Base-by-base conservation (phyloP, 2,797 vertebrate species). In the Acipenser ruthenus region DNA sequence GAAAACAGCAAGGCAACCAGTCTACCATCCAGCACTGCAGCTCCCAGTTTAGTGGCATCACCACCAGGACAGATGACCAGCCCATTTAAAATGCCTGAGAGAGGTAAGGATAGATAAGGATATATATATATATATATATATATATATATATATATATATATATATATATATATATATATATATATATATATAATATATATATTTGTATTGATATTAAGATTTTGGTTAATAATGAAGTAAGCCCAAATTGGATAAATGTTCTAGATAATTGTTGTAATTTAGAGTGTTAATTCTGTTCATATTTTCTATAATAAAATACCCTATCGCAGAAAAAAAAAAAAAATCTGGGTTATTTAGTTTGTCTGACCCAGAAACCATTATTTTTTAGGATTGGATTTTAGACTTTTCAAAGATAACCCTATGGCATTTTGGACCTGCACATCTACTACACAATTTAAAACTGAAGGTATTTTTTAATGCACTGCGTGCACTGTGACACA, bases 351-450 rank as follows among this genome's bases (percentile, higher is more conserved):
- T 37, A 37, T 79, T 80, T 82, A 83, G 83, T 81, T 76, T 84
- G 70, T 76, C 86, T 83, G 83, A 87, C 73, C 80, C 79, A 80
- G 74, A 23, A 74, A 84, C 80, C 80, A 80, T 91, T 91, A 87
- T 93, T 91, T 78, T 93, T 87, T 93, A 99, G 97, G 95, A 79
- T 91, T 98, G 96, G 94, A 99, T 90, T 98, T 99, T 98, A 99
- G 87, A 84, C 94, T 98, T 93, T 99, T 99, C 95, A 97, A 98
- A 94, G 94, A 95, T 98, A 98, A 99, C 86, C 95, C 95, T 85
- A 93, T 94, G 94, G 94, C 93, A 78, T 99, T 98, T 97, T 99
- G 95, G 96, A 97, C 93, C 88, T 92, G 88, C 84, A 82, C 90
- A 77, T 83, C 93, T 83, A 82, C 89, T 86, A 89, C 87, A 86